Conservation (phyloP, 2,797 vertebrate genomes). For the Enteromius trimaculatus region DNA sequence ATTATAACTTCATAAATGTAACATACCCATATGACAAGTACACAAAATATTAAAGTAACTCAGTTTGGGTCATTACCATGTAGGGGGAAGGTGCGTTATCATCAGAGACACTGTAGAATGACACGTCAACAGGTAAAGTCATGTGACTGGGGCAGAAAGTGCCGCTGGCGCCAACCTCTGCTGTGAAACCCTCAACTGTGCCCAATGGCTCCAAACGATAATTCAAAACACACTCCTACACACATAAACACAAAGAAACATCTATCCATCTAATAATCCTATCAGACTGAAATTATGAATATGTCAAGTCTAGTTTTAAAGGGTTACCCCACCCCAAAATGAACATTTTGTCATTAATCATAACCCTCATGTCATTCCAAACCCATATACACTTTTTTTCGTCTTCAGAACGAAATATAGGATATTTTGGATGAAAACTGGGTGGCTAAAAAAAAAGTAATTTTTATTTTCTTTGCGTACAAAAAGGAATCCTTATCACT, state of each 20-base stretch:
- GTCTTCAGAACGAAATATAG: too few species aligned
- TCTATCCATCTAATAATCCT: not conserved
- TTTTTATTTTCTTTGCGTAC: too few species aligned
- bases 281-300: not conserved
- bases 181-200: constrained; percentile 90
- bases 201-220: constrained; percentile 94
- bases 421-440: too few species aligned
- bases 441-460: too few species aligned
- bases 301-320: not conserved
- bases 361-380: too few species aligned
- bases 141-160: constrained; percentile 97
- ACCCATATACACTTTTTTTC: too few species aligned
- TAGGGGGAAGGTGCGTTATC: constrained; percentile 99
- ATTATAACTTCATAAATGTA: not conserved
- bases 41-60: not conserved
- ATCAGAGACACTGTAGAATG: constrained; percentile 98
- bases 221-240: constrained; percentile 95
- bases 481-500: too few species aligned
- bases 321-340: too few species aligned
- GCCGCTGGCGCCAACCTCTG: constrained; percentile 96
- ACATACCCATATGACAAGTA: not conserved
- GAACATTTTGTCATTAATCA: too few species aligned
- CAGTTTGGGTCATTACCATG: constrained; percentile 81
- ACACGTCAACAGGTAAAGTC: constrained; percentile 95
- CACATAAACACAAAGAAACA: not conserved